Percentiles rank a stretch among this genome's conserved stretches.
Evolutionary conservation across 2,113 vertebrate species (phyloP).

Genomic region (western clawed frog (Xenopus tropicalis)): UCB_Xtro_10.0 CM004444.2:168187501-168188000

Average conservation of each 20-base stretch:
- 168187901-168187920: no score
- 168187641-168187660: not conserved
- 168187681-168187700: constrained; percentile 26
- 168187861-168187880: constrained; percentile 7
- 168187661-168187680: constrained; percentile 10
- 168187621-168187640: constrained; percentile 32
- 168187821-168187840: not conserved
- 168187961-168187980: no score
- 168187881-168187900: no score
- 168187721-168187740: constrained; percentile 35
- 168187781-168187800: constrained; percentile 16
- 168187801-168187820: not conserved
- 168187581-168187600: not conserved
- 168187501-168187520: no score
- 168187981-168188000: no score
- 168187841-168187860: not conserved
- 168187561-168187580: not conserved
- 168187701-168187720: constrained; percentile 31
- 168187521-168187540: no score
- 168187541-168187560: no score
- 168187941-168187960: no score
- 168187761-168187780: no score
- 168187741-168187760: constrained; percentile 29
- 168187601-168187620: not conserved
- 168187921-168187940: no score